Base-by-base conservation (phyloP, 1,140 invertebrate species). In the Drosophila pallidifrons region DNA sequence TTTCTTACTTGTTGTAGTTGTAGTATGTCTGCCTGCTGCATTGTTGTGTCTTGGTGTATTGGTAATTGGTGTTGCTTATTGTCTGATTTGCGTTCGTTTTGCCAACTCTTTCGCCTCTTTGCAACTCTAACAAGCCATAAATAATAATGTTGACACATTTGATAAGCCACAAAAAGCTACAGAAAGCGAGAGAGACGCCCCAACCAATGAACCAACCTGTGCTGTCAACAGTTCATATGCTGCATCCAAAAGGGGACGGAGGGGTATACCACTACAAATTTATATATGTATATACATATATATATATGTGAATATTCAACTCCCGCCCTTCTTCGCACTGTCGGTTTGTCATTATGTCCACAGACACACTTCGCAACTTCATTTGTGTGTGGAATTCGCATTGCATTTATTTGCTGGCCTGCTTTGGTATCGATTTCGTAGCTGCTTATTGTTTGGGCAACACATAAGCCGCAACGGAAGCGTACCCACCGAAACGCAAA, bases 71-170 rank as follows among this genome's bases (percentile, higher is more conserved):
- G 13, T 78, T 68, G 61, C 43, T 46, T 57, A 63, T 77, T 81
- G 68, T 77, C 68, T 65, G 74, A 85, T 85, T 83, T 85, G 81
- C 81, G 77, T 81, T 81, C 35, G 35, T 38, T 38, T 77, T 75
- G 66, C 69, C 82, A 85, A 81, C 82, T 79, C 82, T 86, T 78
- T 77, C 55, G 77, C 81, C 78, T 86, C 70, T 85, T 86, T 81
- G 82, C 79, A 75, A 86, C 81, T 81, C 35, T 38, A 86, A 79
- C 75, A 86, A 82, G 79, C 81, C 82, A 72, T 83, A 83, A 83
- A 83, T 83, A 83, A 86, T 86, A 86, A 86, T 81, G 78, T 81
- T 86, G 82, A 86, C 82, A 86, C 49, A 86, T 86, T 82, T 82
- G 79, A 82, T 82, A 82, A 82, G 75, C 80, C 46, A 59, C 79